These are phyloP conservation scores for Stratiolaelaps scimitus DNA, from an alignment of 1,140 invertebrate species.

Conservation along the genomic window DNA sequence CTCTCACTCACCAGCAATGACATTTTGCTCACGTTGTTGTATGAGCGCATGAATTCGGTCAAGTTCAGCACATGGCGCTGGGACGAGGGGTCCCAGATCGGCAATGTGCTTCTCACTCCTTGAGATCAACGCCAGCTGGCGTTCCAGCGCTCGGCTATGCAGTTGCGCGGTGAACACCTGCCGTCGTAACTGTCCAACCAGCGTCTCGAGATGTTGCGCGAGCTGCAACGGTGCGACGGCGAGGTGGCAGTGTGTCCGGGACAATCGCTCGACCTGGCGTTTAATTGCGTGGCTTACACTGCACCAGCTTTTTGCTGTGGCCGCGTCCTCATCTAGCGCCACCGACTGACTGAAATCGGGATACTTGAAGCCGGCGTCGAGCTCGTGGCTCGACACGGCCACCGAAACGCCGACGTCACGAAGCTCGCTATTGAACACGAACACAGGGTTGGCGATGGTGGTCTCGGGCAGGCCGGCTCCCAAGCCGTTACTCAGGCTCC, in stretches of 20 bases:
- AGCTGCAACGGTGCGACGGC: neutral
- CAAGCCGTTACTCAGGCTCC: conserved; percentile 34
- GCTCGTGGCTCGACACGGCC: neutral
- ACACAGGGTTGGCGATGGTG: neutral
- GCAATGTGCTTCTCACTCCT: conserved; percentile 6
- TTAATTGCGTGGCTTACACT: conserved; percentile 26
- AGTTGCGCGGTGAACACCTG: neutral
- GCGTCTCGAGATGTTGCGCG: neutral
- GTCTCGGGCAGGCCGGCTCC: conserved; percentile 40
- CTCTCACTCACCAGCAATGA: neutral
- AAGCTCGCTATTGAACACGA: conserved; percentile 12
- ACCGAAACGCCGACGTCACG: neutral
- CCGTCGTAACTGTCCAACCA: neutral
- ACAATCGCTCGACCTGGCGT: conserved; percentile 9
- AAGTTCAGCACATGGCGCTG: neutral
- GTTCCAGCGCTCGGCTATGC: neutral
- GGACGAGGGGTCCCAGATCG: conserved; percentile 5
- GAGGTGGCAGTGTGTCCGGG: neutral
- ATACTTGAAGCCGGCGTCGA: conserved; percentile 18
- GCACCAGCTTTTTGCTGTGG: conserved; percentile 20
- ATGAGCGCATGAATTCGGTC: conserved; percentile 1
- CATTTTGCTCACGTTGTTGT: neutral
- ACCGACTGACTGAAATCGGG: conserved; percentile 17
- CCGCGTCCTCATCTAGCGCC: conserved; percentile 10
- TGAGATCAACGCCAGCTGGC: neutral